A percentile compares a stretch with the other conserved stretches of the same genome.
Conservation (phyloP, 2,113 vertebrate species). For the Upupa epops region DNA sequence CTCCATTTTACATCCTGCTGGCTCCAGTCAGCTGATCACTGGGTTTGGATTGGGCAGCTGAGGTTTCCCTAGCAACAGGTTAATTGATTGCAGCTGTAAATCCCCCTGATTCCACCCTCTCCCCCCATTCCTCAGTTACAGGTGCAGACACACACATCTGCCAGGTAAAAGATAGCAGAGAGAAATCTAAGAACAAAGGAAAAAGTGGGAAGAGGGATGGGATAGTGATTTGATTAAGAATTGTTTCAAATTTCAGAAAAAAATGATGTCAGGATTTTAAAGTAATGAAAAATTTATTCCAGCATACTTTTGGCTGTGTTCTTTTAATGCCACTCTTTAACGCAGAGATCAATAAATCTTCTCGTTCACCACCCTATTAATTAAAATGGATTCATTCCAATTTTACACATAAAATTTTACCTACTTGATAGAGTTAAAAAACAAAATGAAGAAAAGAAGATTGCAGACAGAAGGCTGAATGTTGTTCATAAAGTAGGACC, state of each 20-base stretch:
- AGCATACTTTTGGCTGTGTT: neutral
- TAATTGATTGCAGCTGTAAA: conserved; percentile 42
- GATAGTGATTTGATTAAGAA: neutral
- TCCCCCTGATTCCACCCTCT: neutral
- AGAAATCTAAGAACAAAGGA: neutral
- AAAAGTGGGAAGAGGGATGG: neutral
- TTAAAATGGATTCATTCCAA: neutral
- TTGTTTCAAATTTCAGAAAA: neutral
- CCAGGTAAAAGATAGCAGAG: neutral
- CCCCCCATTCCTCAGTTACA: neutral
- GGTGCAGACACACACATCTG: neutral
- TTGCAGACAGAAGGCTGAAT: neutral
- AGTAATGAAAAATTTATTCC: neutral
- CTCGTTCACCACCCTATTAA: neutral
- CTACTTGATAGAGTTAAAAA: neutral
- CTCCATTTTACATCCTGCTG: neutral
- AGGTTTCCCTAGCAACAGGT: conserved; percentile 29
- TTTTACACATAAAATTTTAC: neutral
- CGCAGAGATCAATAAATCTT: neutral
- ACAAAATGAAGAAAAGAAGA: neutral
- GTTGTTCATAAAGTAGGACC: neutral
- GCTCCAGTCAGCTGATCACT: neutral
- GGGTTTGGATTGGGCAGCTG: neutral
- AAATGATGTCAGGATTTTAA: neutral
- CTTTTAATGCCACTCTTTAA: neutral